Conservation (phyloP, 2,888 invertebrate species). For the Tipula lateralis region DNA sequence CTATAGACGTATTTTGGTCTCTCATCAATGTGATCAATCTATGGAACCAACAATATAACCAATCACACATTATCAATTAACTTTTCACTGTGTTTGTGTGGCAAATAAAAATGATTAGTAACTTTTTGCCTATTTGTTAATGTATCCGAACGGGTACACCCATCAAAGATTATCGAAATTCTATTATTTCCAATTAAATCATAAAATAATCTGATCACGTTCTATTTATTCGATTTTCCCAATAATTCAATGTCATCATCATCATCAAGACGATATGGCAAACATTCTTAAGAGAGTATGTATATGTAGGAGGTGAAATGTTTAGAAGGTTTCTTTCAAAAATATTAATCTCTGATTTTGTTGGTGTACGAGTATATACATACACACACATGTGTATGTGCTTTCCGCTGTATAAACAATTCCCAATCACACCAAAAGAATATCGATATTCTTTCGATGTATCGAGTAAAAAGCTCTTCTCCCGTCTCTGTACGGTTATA, state of each 20-base stretch:
- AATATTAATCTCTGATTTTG: background rate
- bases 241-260: background rate
- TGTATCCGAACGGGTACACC: too few relatives aligned
- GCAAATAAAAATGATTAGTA: too few relatives aligned
- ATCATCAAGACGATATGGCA: background rate
- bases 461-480: background rate
- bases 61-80: too few relatives aligned
- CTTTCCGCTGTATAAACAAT: background rate
- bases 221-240: background rate
- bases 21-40: too few relatives aligned
- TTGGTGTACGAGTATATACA: too few relatives aligned
- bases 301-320: background rate
- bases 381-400: background rate
- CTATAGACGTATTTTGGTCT: too few relatives aligned
- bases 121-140: too few relatives aligned
- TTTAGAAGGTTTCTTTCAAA: background rate
- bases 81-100: too few relatives aligned
- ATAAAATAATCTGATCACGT: background rate
- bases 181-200: background rate
- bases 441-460: background rate
- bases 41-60: too few relatives aligned
- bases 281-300: background rate
- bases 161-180: background rate
- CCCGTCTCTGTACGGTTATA: background rate
- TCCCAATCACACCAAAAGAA: background rate